Base-by-base conservation (phyloP, 2,113 vertebrate genomes). In the Edolisoma coerulescens region DNA sequence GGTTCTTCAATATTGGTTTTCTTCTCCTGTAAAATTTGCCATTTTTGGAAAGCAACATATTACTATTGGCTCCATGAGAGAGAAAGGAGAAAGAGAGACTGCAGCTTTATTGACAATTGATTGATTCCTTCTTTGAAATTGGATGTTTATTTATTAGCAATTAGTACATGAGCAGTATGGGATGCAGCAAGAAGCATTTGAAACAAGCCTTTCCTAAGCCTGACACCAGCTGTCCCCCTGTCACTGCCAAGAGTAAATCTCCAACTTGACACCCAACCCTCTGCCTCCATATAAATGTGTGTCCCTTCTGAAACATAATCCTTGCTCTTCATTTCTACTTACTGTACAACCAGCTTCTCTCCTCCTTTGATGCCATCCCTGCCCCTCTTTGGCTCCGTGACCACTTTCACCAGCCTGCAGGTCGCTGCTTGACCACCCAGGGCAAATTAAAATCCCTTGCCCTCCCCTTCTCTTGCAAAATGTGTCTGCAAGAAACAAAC, bases 291-390 rank as follows among this genome's bases (percentile, higher is more conserved):
- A 78, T 24, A 60, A 82, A 76, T 9, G 26, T 2, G 16, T 41
- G 42, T 47, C 33, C 63, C 67, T 91, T 81, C 35, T 67, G 92
- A 96, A 95, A 95, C 28, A 63, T 13, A 90, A 91, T 69, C 74
- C 42, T 82, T 35, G 37, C 39, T 89, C 68, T 75, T 81, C 47
- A 28, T 59, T 67, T 79, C 77, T 87, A n/a, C 64, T 50, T 87
- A 86, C 81, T 76, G 57, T 89, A 94, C 85, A 85, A 47, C 5
- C n/a, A 59, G 16, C 52, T 77, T 69, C 52, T 60, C 24, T 82
- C 53, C 41, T 73, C 24, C 54, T 57, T 77, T 17, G 1, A 39
- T 61, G 57, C 21, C 63, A 80, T 13, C 42, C 22, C 33, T 80
- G 30, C n/a, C 67, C 52, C 50, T 60, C 53, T 71, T 67, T 76